Percentiles rank a stretch among this genome's conserved stretches.
These are phyloP conservation scores for Barbus barbus DNA, from an alignment of 2,113 vertebrate genomes.

Conservation along the genomic window DNA sequence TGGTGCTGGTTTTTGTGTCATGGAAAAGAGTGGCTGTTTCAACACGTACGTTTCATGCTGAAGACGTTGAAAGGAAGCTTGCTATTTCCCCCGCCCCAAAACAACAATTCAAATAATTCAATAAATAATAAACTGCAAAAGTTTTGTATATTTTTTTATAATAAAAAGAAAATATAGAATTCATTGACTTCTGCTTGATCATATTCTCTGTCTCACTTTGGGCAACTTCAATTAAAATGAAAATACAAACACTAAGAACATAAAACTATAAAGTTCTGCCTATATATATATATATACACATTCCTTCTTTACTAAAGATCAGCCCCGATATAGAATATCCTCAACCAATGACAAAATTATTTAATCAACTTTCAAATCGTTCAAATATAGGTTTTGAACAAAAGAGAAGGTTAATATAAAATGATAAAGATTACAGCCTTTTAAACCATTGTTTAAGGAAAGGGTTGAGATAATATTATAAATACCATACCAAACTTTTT, in stretches of 20 bases:
- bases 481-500: no score
- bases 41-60: not conserved
- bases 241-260: not conserved
- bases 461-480: no score
- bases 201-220: not conserved
- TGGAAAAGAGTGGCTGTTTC: not conserved
- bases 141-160: conserved; percentile 65
- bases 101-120: not conserved
- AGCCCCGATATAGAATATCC: no score
- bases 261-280: no score
- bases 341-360: no score
- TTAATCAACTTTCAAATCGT: no score
- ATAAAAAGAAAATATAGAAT: conserved; percentile 54
- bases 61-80: not conserved
- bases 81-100: not conserved
- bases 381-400: no score
- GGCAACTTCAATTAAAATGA: not conserved
- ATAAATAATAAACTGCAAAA: conserved; percentile 10
- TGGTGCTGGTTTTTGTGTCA: conserved; percentile 8
- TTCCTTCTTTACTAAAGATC: not conserved
- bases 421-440: no score
- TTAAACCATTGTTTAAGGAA: no score
- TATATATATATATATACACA: no score
- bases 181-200: conserved; percentile 9
- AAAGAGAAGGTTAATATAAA: no score